phyloP scores from a whole-genome alignment of 2,888 invertebrate species.

The Leuctra nigra region DNA sequence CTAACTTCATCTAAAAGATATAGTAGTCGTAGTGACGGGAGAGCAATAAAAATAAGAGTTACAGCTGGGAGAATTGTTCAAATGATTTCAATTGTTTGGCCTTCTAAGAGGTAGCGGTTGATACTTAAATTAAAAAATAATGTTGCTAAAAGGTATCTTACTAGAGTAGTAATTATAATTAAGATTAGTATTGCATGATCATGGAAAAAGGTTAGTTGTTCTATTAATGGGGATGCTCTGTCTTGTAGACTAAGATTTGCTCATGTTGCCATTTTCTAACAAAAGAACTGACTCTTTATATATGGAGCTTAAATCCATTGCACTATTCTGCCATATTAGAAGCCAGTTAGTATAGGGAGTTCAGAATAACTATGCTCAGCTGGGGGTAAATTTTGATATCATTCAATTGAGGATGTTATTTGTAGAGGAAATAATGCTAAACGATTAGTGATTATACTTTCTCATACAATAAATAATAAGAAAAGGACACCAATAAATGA shows the following conservation, averaged over 20 bases:
- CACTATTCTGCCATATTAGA: conserved; percentile 57
- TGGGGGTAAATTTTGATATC: conserved; percentile 51
- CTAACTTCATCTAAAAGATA: conserved; percentile 57
- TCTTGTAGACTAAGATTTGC: conserved; percentile 53
- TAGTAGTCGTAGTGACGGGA: conserved; percentile 53
- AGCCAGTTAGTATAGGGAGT: conserved; percentile 50
- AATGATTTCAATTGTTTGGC: conserved; percentile 56
- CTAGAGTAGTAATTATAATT: no score
- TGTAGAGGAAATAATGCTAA: no score
- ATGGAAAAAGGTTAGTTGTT: no score
- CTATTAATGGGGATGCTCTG: conserved; percentile 55
- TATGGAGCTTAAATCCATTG: conserved; percentile 60
- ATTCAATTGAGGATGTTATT: conserved; percentile 54
- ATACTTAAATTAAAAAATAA: conserved; percentile 51
- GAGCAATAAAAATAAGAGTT: conserved; percentile 54
- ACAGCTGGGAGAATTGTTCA: conserved; percentile 56
- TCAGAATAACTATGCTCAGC: conserved; percentile 54
- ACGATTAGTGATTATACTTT: no score
- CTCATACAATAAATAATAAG: conserved; percentile 55
- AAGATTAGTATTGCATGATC: no score
- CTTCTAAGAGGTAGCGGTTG: conserved; percentile 51
- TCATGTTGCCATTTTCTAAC: no score
- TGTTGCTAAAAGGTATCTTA: no score
- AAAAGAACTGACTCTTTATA: conserved; percentile 14
- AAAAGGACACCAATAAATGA: conserved; percentile 52